These are phyloP conservation scores for Gerosis bhagava DNA, from an alignment of 2,888 invertebrate genomes.

Conservation along the genomic window DNA sequence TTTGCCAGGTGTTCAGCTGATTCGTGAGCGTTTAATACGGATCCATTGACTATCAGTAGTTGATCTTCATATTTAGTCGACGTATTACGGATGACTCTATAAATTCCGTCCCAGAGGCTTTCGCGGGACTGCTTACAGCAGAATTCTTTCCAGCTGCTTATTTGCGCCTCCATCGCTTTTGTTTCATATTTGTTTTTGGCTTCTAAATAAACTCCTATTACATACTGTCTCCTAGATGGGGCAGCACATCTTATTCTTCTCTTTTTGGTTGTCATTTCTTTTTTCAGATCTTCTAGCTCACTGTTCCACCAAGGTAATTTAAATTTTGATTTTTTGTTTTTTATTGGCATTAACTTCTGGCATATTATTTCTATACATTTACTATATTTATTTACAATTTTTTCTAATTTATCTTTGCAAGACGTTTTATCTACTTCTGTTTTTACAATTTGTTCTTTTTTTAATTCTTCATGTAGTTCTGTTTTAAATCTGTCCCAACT, in stretches of 20 bases:
- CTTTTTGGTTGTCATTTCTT: too few species aligned
- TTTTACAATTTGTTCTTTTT: neutral
- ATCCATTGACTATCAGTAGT: neutral
- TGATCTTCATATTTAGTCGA: neutral
- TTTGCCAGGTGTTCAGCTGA: too few species aligned
- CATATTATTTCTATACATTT: neutral
- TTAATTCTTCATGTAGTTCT: too few species aligned
- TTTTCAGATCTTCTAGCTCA: too few species aligned
- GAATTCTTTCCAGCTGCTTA: neutral
- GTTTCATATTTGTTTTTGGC: neutral
- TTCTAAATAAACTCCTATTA: neutral
- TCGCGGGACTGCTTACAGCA: neutral
- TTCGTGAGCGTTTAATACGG: too few species aligned
- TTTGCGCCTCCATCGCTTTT: neutral
- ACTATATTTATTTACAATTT: neutral
- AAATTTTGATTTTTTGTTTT: neutral
- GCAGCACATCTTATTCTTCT: too few species aligned
- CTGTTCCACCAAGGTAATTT: neutral
- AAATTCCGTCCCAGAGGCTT: neutral
- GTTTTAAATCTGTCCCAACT: neutral
- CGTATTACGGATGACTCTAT: neutral
- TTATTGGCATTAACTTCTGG: neutral
- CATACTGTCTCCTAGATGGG: too few species aligned
- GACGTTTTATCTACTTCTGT: neutral
- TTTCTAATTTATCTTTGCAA: neutral